Percentiles rank a stretch among this genome's conserved stretches.
phyloP scores from a whole-genome alignment of 1,140 invertebrate species.

The Euura saliciscinereae region DNA sequence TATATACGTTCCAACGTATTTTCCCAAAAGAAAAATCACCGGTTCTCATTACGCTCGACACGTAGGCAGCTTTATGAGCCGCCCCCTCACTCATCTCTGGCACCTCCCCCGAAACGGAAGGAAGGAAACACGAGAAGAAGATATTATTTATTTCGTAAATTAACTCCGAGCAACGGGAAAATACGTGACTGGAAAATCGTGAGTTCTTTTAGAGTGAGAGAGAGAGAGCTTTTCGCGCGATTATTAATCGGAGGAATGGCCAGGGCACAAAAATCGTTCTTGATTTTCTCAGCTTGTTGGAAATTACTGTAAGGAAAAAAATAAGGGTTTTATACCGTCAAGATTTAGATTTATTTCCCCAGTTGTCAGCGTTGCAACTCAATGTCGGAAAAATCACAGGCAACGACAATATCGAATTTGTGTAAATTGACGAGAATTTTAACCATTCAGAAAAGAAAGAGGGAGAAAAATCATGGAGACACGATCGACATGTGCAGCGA shows the following conservation, averaged over 20 bases:
- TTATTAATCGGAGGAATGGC: slow-evolving; percentile 45
- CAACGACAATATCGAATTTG: too few species aligned
- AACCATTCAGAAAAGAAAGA: slow-evolving; percentile 21
- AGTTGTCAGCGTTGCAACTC: too few species aligned
- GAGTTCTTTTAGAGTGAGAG: slow-evolving; percentile 26
- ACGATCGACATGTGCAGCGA: too few species aligned
- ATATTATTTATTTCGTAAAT: slow-evolving; percentile 58
- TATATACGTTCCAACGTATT: too few species aligned
- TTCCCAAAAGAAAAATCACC: slow-evolving; percentile 56
- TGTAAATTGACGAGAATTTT: too few species aligned
- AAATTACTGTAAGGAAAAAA: too few species aligned
- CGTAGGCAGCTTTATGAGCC: slow-evolving; percentile 60
- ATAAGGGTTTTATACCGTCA: too few species aligned
- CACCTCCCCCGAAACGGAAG: slow-evolving; percentile 15
- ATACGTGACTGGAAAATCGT: slow-evolving; percentile 55
- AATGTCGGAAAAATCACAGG: too few species aligned
- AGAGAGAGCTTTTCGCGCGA: slow-evolving; percentile 41
- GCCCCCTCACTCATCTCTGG: slow-evolving; percentile 13
- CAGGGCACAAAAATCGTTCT: background rate
- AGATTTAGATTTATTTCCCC: too few species aligned
- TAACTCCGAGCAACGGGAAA: slow-evolving; percentile 38
- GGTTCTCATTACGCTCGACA: slow-evolving; percentile 60
- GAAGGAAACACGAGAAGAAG: slow-evolving; percentile 45
- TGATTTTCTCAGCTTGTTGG: too few species aligned
- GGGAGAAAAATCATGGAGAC: too few species aligned